Base-by-base conservation (phyloP, 2,888 invertebrate species). In the Chirona hameri region DNA sequence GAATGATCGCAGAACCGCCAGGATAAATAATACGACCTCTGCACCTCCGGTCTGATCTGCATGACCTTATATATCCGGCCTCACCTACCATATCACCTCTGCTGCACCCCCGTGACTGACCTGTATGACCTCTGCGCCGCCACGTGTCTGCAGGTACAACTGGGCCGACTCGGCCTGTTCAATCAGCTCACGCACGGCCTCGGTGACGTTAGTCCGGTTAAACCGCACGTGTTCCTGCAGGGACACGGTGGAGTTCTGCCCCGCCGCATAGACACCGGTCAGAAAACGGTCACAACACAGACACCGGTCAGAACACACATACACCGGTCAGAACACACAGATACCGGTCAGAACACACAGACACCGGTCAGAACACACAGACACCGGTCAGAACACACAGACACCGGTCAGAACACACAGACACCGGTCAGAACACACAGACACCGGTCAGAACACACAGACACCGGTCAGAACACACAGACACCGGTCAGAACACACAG, bases 101-200 rank as follows among this genome's bases (percentile, higher is more conserved):
- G 14, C 7, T 12, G 24, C 27, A 3, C n/a, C 18, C 79, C 24
- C 39, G 24, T 15, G 10, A 60, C 89, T 88, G 86, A 94, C 93
- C 85, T 91, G 89, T 86, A 91, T 91, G 55, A 95, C 91, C 85
- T 92, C 91, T 69, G 89, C 88, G 0, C 92, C 91, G 15, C 94
- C 94, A 83, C 92, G 90, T 24, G 89, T 89, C 85, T 91, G 91
- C 81, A 96, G 90, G 87, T 92, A 93, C 0, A 87, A 84, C 88
- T 95, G 93, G 0, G 95, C 94, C 52, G 90, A 89, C 83, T 91
- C 88, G 14, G 94, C 92, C 88, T 94, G 93, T 48, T 89, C 87
- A 83, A 94, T 90, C 82, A 95, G 90, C 84, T 90, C 89, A 1
- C 90, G 87, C 85, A 96, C 92, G 48, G 94, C 94, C 24, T 92